phyloP scores from a whole-genome alignment of 2,113 vertebrate species.

The Casuarius casuarius region DNA sequence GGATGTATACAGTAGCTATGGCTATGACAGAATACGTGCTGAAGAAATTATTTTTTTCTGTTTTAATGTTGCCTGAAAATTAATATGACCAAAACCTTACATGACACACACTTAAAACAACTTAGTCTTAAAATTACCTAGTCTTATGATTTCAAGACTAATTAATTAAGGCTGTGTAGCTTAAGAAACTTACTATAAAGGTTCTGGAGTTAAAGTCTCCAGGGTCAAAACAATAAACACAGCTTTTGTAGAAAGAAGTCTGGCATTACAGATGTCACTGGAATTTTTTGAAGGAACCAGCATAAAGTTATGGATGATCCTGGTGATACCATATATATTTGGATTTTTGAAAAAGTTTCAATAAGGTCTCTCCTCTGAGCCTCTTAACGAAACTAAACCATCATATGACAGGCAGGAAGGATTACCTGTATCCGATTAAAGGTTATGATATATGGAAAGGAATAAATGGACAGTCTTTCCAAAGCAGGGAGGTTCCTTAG shows the following conservation, averaged over 20 bases:
- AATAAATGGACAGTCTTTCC: neutral
- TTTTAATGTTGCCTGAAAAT: neutral
- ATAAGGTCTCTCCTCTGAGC: neutral
- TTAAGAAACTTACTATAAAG: neutral
- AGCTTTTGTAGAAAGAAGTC: fast-evolving
- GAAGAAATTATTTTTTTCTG: neutral
- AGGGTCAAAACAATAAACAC: neutral
- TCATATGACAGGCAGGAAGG: neutral
- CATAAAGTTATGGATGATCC: fast-evolving
- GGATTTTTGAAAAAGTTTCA: neutral
- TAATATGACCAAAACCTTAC: neutral
- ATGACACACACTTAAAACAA: neutral
- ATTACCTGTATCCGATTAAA: neutral
- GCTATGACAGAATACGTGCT: neutral
- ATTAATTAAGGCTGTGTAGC: neutral
- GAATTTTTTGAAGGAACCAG: neutral
- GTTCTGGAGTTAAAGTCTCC: neutral
- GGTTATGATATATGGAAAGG: neutral
- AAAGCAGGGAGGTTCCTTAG: neutral
- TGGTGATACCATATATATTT: neutral
- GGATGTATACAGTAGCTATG: neutral
- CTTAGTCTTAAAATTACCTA: neutral
- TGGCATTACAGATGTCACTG: fast-evolving
- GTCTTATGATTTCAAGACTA: neutral
- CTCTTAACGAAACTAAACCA: neutral